phyloP scores from a whole-genome alignment of 2,888 invertebrate genomes.

The Dasypogon diadema region DNA sequence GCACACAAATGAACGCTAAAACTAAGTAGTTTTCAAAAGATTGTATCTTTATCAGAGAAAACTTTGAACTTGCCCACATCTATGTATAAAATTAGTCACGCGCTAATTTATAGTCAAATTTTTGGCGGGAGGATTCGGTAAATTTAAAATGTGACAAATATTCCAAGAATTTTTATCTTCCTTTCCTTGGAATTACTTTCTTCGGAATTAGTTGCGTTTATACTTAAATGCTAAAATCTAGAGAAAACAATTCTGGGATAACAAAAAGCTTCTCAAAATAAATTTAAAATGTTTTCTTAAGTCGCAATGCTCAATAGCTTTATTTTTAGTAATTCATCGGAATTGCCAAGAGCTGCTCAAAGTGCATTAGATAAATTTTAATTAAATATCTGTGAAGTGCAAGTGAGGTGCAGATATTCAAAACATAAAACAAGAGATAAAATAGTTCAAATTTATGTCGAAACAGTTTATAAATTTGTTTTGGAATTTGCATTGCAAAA shows the following conservation, averaged over 20 bases:
- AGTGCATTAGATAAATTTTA: neutral
- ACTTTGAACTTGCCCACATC: no score
- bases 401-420: no score
- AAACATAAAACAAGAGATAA: no score
- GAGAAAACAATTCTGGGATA: neutral
- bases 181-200: no score
- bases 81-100: slow-evolving; percentile 11
- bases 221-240: neutral
- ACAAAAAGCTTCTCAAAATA: neutral
- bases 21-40: no score
- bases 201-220: no score
- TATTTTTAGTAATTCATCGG: neutral
- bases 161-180: neutral
- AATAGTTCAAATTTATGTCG: neutral
- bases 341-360: neutral
- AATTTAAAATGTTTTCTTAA: neutral
- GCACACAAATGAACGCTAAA: no score
- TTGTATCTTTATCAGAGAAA: no score
- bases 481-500: neutral
- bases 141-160: slow-evolving; percentile 27
- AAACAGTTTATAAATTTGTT: neutral
- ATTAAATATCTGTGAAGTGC: no score
- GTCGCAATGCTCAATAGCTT: neutral
- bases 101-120: neutral
- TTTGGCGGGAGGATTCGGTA: neutral